A percentile compares a stretch with the other conserved stretches of the same genome.
Evolutionary conservation across 2,113 vertebrate species (phyloP).

Genomic region (Eptatretus burgeri): DNA sequence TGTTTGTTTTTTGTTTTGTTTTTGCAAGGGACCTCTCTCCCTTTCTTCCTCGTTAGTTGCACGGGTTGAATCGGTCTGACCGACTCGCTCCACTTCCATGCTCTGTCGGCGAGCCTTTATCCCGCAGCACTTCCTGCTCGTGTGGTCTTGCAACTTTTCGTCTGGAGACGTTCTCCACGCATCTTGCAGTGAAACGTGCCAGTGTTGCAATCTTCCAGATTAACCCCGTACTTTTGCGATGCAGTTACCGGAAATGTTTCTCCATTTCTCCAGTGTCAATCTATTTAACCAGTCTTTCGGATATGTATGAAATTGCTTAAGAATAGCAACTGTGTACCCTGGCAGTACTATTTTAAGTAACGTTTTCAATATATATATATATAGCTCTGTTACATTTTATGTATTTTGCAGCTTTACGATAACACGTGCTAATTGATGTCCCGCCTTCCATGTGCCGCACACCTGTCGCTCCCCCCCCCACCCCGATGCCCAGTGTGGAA

Average conservation of each 20-base stretch:
- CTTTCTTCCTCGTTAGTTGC: not conserved
- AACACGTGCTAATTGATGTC: not conserved
- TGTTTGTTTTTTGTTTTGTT: not conserved
- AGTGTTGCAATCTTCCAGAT: slow-evolving; percentile 6
- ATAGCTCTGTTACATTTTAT: not conserved
- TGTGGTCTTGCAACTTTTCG: not conserved
- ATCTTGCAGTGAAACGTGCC: slow-evolving; percentile 3
- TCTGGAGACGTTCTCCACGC: slow-evolving; percentile 1
- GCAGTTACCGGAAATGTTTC: slow-evolving; percentile 4
- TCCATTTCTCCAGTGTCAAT: not conserved
- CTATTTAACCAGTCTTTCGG: slow-evolving; percentile 2
- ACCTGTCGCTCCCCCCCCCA: not conserved
- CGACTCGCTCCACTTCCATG: slow-evolving; percentile 3
- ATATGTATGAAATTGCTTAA: not conserved
- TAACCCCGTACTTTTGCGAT: not conserved
- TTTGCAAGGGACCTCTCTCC: not conserved
- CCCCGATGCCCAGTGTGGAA: not conserved
- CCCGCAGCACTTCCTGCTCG: slow-evolving; percentile 1
- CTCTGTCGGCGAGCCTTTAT: not conserved
- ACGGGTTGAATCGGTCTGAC: not conserved
- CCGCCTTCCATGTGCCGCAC: not conserved
- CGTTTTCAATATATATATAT: not conserved
- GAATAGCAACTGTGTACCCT: not conserved
- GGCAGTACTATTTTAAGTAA: not conserved
- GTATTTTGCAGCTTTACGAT: not conserved